Evolutionary conservation across 2,113 vertebrate species (phyloP).

Genomic region (Cariama cristata): DNA sequence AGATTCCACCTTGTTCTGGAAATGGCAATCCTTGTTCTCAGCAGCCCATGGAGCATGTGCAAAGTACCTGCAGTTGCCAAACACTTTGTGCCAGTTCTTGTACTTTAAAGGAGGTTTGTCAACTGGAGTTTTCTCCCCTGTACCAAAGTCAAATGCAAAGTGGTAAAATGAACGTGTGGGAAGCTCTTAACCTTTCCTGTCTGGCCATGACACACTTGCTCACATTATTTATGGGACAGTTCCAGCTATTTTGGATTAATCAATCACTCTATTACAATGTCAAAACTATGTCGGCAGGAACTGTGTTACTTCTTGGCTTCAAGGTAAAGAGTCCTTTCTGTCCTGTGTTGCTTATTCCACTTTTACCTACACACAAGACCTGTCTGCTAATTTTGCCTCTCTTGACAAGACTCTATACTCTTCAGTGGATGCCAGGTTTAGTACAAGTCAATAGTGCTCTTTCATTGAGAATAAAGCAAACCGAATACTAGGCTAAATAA

Average conservation of each 20-base stretch:
- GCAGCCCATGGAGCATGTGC: background rate
- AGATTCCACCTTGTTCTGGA: background rate
- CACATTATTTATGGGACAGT: slow-evolving; percentile 71
- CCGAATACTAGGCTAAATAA: background rate
- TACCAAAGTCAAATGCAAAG: slow-evolving; percentile 54
- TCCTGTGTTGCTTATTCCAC: background rate
- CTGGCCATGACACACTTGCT: slow-evolving; percentile 47
- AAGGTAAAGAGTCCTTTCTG: slow-evolving; percentile 6
- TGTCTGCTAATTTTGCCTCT: background rate
- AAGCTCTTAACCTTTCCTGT: slow-evolving; percentile 74
- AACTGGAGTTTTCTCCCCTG: slow-evolving; percentile 22
- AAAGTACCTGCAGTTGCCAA: background rate
- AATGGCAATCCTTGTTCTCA: background rate
- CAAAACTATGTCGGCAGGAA: slow-evolving; percentile 23
- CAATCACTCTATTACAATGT: slow-evolving; percentile 69
- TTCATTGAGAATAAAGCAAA: background rate
- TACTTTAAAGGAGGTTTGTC: slow-evolving; percentile 27
- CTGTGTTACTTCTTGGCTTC: slow-evolving; percentile 34
- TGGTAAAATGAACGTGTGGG: slow-evolving; percentile 36
- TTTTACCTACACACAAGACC: background rate
- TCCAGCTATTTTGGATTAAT: slow-evolving; percentile 72
- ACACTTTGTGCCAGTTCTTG: background rate
- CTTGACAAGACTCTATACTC: background rate
- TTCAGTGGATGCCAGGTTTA: background rate
- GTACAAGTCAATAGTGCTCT: background rate